These are phyloP conservation scores for Ditylenchus weischeri DNA, from an alignment of 2,888 invertebrate species.

Conservation along the genomic window DNA sequence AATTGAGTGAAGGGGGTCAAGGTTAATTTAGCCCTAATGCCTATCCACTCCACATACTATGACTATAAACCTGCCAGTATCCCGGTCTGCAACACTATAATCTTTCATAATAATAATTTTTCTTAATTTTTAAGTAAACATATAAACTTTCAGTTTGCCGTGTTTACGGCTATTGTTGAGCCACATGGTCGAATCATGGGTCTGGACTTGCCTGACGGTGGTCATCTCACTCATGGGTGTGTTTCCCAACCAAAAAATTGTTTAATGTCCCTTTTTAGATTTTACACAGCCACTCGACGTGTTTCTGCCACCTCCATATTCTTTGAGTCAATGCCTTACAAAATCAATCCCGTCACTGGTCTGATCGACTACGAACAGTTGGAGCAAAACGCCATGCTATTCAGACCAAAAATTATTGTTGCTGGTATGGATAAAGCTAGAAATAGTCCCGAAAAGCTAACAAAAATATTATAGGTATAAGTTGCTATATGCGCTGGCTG, in stretches of 20 bases:
- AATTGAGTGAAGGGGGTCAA: too few relatives aligned
- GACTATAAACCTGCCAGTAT: too few relatives aligned
- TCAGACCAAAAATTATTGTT: slow-evolving; percentile 86
- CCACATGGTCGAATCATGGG: slow-evolving; percentile 93
- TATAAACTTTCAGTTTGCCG: slow-evolving; percentile 65
- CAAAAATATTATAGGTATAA: slow-evolving; percentile 75
- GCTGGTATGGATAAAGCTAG: slow-evolving; percentile 66
- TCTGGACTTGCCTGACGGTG: slow-evolving; percentile 90
- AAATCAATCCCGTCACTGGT: slow-evolving; percentile 74
- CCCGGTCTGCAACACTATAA: too few relatives aligned
- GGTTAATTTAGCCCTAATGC: too few relatives aligned
- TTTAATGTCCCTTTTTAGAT: slow-evolving; percentile 62
- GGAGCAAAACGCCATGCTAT: slow-evolving; percentile 76
- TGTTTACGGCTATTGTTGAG: slow-evolving; percentile 75
- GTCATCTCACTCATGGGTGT: slow-evolving; percentile 69
- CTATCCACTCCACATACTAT: too few relatives aligned
- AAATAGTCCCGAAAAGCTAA: not conserved
- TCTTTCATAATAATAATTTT: too few relatives aligned
- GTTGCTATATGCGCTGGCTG: slow-evolving; percentile 85
- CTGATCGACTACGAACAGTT: slow-evolving; percentile 87
- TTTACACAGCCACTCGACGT: slow-evolving; percentile 82
- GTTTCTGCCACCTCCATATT: slow-evolving; percentile 95
- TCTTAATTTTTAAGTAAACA: too few relatives aligned
- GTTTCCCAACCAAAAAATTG: slow-evolving; percentile 8
- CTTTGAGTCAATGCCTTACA: slow-evolving; percentile 97